Base-by-base conservation (phyloP, 2,797 vertebrate species). In the Anolis apletophallus region DNA sequence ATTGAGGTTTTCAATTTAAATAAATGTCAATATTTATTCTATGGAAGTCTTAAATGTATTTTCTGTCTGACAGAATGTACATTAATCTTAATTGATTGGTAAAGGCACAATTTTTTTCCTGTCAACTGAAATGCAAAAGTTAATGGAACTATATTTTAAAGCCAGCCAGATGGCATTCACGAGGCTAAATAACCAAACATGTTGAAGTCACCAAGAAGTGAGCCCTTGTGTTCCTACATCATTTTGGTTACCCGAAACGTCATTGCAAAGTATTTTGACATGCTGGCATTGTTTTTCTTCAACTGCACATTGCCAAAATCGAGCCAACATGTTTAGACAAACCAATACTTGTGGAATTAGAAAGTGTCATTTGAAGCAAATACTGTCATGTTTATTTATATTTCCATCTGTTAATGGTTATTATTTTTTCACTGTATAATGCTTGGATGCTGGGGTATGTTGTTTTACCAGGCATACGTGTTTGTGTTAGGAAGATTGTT, bases 21-120 rank as follows among this genome's bases (percentile, higher is more conserved):
- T 61, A 57, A 21, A 50, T 36, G 3, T 78, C 78, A 88, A 80
- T 36, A 19, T 16, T 90, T 2, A 84, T 81, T 89, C 87, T n/a
- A 16, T 29, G 57, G 32, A 23, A 85, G 46, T 69, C 17, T 87
- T 81, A 57, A 64, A 26, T 46, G 12, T 81, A 46, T 21, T 12
- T 80, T 71, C 11, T 17, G 2, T 32, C 26, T 2, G 14, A 68
- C 61, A 34, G 17, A 83, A 59, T 12, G 34, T 21, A 59, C 23
- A 5, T 57, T 61, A 21, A 11, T 16, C 26, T 29, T 75, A 23
- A 74, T 26, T 80, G 26, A 26, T 75, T 75, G 32, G 73, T 88
- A 87, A 0, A 0, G 52, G 85, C 69, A n/a, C 81, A 17, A 68
- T 69, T 75, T 32, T 26, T 52, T 40, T 75, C 64, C 11, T 76